phyloP scores from a whole-genome alignment of 92 coral and sea anemone genomes.

The Bergia sp. region DNA sequence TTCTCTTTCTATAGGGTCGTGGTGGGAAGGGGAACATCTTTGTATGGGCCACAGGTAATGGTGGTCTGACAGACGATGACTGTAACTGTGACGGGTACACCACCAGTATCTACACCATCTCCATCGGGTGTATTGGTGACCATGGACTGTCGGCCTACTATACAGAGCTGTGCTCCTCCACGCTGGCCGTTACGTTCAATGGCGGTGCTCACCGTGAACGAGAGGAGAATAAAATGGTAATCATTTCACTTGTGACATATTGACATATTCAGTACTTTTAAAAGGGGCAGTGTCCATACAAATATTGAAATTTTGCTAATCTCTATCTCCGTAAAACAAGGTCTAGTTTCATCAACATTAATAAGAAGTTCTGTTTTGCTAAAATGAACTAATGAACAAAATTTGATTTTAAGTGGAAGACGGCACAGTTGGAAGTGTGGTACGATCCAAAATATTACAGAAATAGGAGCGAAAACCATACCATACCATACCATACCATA shows the following conservation, averaged over 20 bases:
- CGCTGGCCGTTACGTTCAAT: conserved; percentile 88
- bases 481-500: too few relatives aligned
- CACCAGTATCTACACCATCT: conserved; percentile 89
- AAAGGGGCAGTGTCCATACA: too few relatives aligned
- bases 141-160: conserved; percentile 92
- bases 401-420: too few relatives aligned
- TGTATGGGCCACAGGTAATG: conserved; percentile 98
- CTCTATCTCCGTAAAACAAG: too few relatives aligned
- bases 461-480: too few relatives aligned
- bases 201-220: conserved; percentile 92
- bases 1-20: conserved; percentile 71
- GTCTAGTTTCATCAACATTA: not conserved
- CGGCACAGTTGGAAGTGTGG: too few relatives aligned
- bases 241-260: not conserved
- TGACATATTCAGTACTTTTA: too few relatives aligned
- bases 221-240: conserved; percentile 88
- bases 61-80: conserved; percentile 95
- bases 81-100: conserved; percentile 96
- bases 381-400: too few relatives aligned
- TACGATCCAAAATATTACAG: too few relatives aligned
- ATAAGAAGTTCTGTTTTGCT: too few relatives aligned
- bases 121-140: conserved; percentile 91
- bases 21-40: conserved; percentile 91
- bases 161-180: conserved; percentile 89
- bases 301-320: too few relatives aligned